phyloP scores from a whole-genome alignment of 2,113 vertebrate genomes.

The Percopsis transmontana region DNA sequence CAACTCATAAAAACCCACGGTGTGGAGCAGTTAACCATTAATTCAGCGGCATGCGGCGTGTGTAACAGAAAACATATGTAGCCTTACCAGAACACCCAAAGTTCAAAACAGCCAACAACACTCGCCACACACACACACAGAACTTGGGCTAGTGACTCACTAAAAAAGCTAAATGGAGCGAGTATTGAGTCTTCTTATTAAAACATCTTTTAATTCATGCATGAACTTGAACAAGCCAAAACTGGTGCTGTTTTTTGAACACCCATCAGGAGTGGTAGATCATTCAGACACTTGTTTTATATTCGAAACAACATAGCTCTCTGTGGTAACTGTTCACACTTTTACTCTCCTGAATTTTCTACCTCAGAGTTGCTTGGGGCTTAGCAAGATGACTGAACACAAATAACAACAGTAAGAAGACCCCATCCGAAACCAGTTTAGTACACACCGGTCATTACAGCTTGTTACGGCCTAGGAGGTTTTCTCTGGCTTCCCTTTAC shows the following conservation, averaged over 20 bases:
- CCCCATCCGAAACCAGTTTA: background rate
- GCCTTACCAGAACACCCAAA: too few relatives aligned
- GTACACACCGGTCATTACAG: background rate
- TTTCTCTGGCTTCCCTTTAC: background rate
- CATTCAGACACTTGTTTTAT: background rate
- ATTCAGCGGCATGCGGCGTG: too few relatives aligned
- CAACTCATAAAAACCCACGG: too few relatives aligned
- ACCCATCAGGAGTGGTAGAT: background rate
- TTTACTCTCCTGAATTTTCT: background rate
- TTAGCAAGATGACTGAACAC: background rate
- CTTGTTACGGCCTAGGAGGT: background rate
- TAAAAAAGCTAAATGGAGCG: too few relatives aligned
- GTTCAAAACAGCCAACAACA: too few relatives aligned
- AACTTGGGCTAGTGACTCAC: background rate
- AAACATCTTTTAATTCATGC: too few relatives aligned
- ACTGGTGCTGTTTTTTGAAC: too few relatives aligned
- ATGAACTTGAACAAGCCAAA: too few relatives aligned
- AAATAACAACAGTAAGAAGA: background rate
- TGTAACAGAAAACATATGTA: too few relatives aligned
- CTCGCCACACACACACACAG: constrained; percentile 1
- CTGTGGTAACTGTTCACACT: background rate
- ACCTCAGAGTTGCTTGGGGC: constrained; percentile 10
- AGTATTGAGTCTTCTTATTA: too few relatives aligned
- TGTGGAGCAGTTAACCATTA: too few relatives aligned
- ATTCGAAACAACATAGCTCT: background rate